A percentile compares a stretch with the other conserved stretches of the same genome.
Evolutionary conservation across 2,888 invertebrate genomes (phyloP).

Genomic region (Cryptocephalus primarius): DNA sequence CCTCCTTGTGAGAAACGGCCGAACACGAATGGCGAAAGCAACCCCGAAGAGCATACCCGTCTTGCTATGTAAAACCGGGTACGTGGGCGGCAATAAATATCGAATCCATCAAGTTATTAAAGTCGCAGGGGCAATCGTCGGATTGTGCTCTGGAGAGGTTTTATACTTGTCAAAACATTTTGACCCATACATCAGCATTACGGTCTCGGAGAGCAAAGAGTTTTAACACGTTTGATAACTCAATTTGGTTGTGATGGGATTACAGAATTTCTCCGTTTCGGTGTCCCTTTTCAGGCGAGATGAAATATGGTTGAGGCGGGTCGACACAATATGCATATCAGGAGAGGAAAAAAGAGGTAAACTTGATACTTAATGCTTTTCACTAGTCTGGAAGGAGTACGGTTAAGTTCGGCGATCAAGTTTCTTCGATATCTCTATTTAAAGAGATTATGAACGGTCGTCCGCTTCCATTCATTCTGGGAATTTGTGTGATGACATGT

Average conservation of each 20-base stretch:
- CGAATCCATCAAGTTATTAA: no score
- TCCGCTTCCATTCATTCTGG: constrained; percentile 10
- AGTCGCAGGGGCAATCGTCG: no score
- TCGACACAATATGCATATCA: constrained; percentile 4
- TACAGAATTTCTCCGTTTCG: constrained; percentile 3
- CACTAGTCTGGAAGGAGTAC: constrained; percentile 3
- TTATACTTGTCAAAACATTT: constrained; percentile 21
- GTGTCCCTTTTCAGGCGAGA: constrained; percentile 2
- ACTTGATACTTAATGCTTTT: constrained; percentile 7
- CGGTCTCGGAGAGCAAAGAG: constrained; percentile 6
- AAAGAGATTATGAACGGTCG: constrained; percentile 11
- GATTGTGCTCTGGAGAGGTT: constrained; percentile 9
- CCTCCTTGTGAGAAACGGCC: no score
- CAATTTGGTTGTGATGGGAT: constrained; percentile 7
- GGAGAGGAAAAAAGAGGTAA: constrained; percentile 2
- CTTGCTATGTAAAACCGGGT: no score
- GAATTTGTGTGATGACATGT: constrained; percentile 10
- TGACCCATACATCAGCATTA: constrained; percentile 25
- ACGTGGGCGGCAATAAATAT: no score
- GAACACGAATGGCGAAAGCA: no score
- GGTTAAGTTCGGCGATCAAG: constrained; percentile 4
- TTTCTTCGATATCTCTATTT: constrained; percentile 10
- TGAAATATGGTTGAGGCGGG: constrained; percentile 4
- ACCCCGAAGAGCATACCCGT: no score
- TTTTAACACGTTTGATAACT: constrained; percentile 15